Conservation (phyloP, 2,888 invertebrate genomes). For the Eupithecia vulgata region DNA sequence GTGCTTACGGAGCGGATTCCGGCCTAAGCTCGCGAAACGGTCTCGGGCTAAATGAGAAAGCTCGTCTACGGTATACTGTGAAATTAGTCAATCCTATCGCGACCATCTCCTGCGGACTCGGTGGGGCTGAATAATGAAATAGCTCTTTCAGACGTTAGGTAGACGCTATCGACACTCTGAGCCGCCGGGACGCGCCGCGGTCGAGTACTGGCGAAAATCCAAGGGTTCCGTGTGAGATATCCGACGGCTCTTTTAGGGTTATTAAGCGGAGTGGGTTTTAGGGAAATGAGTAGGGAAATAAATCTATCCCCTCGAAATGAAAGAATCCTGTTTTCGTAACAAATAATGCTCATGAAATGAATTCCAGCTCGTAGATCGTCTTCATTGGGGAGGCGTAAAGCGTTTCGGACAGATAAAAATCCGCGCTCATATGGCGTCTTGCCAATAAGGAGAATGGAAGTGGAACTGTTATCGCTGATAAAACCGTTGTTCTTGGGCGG, state of each 20-base stretch:
- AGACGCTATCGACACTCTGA: constrained; percentile 67
- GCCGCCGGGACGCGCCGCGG: constrained; percentile 58
- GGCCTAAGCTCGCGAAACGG: constrained; percentile 73
- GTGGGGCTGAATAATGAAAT: constrained; percentile 80
- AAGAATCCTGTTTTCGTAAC: constrained; percentile 66
- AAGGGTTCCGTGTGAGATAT: constrained; percentile 79
- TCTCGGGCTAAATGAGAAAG: constrained; percentile 73
- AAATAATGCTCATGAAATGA: constrained; percentile 72
- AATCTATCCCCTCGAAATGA: constrained; percentile 67
- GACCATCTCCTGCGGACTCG: constrained; percentile 69
- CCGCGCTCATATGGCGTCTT: constrained; percentile 64
- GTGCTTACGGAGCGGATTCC: constrained; percentile 72
- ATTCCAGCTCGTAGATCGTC: constrained; percentile 73
- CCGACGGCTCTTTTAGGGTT: constrained; percentile 76
- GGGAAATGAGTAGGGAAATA: constrained; percentile 77
- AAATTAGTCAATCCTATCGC: constrained; percentile 81
- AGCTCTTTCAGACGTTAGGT: constrained; percentile 71
- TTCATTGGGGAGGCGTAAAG: constrained; percentile 63
- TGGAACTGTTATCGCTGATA: constrained; percentile 62
- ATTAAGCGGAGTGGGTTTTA: constrained; percentile 82
- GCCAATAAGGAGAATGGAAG: constrained; percentile 73
- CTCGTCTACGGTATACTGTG: constrained; percentile 69
- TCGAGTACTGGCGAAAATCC: constrained; percentile 72
- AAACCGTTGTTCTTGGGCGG: constrained; percentile 59
- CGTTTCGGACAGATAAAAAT: constrained; percentile 61